A percentile compares a stretch with the other conserved stretches of the same genome.
These are phyloP conservation scores for Ceratosolen fusciceps DNA, from an alignment of 1,140 invertebrate genomes.

Conservation along the genomic window DNA sequence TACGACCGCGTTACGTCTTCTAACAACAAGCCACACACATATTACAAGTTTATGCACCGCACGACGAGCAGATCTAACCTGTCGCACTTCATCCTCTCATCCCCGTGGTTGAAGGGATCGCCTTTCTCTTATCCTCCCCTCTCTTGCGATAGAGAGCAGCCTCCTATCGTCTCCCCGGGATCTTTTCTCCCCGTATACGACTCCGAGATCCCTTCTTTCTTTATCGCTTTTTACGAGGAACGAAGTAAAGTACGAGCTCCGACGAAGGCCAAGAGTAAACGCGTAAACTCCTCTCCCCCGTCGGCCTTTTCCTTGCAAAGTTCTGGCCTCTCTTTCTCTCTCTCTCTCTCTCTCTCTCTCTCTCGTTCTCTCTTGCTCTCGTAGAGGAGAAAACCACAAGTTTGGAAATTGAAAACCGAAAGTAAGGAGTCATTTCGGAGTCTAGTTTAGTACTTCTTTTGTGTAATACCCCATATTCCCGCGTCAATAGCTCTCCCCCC, in stretches of 20 bases:
- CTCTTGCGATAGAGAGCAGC: neutral
- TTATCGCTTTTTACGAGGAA: slow-evolving; percentile 35
- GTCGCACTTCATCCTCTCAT: slow-evolving; percentile 11
- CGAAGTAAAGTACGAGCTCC: neutral
- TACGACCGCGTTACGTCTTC: neutral
- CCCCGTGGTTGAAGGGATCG: neutral
- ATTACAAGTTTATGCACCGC: slow-evolving; percentile 32
- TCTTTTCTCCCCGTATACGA: neutral
- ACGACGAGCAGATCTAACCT: neutral
- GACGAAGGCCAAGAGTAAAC: neutral
- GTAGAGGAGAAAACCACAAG: too few species aligned
- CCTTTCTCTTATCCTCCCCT: neutral
- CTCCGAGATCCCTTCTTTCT: neutral
- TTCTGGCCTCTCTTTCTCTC: too few species aligned
- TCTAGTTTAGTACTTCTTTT: too few species aligned
- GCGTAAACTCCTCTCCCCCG: slow-evolving; percentile 17
- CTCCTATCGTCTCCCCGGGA: neutral
- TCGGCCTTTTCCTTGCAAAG: neutral
- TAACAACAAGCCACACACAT: slow-evolving; percentile 32
- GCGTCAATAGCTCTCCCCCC: too few species aligned
- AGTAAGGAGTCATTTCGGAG: neutral
- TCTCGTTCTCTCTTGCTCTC: too few species aligned
- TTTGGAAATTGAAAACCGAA: slow-evolving; percentile 13
- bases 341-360: too few species aligned
- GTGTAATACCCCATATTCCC: too few species aligned